phyloP scores from a whole-genome alignment of 2,797 vertebrate species.

The Muraenolepis orangiensis region DNA sequence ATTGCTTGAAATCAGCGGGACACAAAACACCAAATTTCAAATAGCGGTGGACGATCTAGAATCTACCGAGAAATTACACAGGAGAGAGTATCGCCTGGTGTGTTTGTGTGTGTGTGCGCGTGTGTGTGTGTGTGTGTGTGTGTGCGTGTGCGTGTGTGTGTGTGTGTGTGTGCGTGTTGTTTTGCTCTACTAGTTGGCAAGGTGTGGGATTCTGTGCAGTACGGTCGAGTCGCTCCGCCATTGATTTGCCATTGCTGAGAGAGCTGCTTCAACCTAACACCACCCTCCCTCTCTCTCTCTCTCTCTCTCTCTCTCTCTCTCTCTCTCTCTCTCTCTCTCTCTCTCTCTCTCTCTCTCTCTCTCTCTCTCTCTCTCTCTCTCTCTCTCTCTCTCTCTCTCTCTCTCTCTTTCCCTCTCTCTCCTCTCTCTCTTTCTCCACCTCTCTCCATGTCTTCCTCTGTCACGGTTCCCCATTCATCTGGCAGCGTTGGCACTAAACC shows the following conservation, averaged over 20 bases:
- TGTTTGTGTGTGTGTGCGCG: not conserved
- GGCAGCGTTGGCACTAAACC: not conserved
- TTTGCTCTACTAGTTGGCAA: not conserved
- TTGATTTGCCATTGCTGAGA: slow-evolving; percentile 18
- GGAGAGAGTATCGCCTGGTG: too few species aligned
- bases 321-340: too few species aligned
- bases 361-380: too few species aligned
- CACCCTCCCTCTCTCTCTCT: not conserved
- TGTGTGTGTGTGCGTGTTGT: not conserved
- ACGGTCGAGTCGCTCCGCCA: slow-evolving; percentile 17
- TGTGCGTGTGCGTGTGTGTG: slow-evolving; percentile 17
- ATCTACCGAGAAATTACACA: too few species aligned
- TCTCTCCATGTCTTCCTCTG: not conserved
- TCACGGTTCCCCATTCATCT: not conserved
- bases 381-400: too few species aligned
- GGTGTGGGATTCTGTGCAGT: slow-evolving; percentile 21
- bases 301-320: not conserved
- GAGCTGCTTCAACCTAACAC: slow-evolving; percentile 20
- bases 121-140: not conserved
- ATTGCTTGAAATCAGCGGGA: too few species aligned
- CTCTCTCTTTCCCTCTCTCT: not conserved
- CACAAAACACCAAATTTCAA: too few species aligned
- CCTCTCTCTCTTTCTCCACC: too few species aligned
- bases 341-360: too few species aligned
- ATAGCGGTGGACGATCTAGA: too few species aligned